Percentiles rank a stretch among this genome's conserved stretches.
Conservation (phyloP, 1,140 invertebrate genomes). For the Hydropsyche tenuis region DNA sequence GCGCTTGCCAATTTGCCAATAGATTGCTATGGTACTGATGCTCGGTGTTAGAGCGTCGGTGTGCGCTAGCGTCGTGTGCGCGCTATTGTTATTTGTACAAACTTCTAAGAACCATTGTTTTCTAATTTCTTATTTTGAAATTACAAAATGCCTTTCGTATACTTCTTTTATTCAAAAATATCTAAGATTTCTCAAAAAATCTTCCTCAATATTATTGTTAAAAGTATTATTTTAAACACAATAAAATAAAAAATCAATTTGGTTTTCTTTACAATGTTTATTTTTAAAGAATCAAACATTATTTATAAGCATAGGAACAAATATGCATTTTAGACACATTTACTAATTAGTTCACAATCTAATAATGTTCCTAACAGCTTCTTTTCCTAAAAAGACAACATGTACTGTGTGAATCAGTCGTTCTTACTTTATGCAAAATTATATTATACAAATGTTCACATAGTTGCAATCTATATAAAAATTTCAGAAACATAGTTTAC, state of each 20-base stretch:
- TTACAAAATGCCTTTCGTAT: no score
- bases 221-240: neutral
- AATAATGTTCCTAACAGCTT: constrained; percentile 44
- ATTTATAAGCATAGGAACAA: constrained; percentile 49
- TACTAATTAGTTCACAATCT: constrained; percentile 42
- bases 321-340: constrained; percentile 47
- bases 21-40: no score
- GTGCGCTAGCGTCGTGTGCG: no score
- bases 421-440: constrained; percentile 40
- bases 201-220: no score
- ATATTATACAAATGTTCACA: constrained; percentile 31
- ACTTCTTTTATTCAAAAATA: no score
- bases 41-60: no score
- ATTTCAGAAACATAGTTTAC: constrained; percentile 31
- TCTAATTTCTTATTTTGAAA: no score
- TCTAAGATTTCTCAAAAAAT: no score
- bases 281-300: constrained; percentile 49
- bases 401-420: constrained; percentile 49
- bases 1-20: no score
- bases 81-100: no score
- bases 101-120: no score
- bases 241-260: neutral
- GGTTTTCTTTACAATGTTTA: constrained; percentile 46
- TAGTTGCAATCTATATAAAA: constrained; percentile 16
- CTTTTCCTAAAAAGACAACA: constrained; percentile 46